Evolutionary conservation across 2,797 vertebrate genomes (phyloP), one percentile per base, ranked within the genome.

Genomic region (Mareca strepera): DNA sequence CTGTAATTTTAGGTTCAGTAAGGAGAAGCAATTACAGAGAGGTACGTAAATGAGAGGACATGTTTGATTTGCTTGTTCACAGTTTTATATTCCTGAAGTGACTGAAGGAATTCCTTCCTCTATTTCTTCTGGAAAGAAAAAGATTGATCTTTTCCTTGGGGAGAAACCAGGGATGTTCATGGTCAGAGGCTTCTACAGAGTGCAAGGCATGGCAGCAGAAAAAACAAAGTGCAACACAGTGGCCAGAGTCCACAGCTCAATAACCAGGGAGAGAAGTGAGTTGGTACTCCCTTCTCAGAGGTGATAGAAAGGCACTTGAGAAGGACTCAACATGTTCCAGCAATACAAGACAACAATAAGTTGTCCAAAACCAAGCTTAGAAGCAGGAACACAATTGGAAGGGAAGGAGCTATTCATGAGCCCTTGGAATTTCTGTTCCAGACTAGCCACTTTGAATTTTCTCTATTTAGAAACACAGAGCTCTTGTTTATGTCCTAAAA

Each of bases 161-260:
- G 77, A 75, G 15, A 21, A 82, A 37, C 67, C 37, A 33, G 58
- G 68, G 15, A 52, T 82, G 68, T 37, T 86, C 46, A 70, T 76
- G 62, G 59, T 21, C 20, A 59, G 29, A 80, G 17, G 20, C 14
- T 90, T 28, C 69, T 28, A 22, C 18, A 50, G 13, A 37, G 52
- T 5, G 5, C 17, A 60, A 66, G n/a, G n/a, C 55, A 63, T 0
- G 5, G 41, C 62, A 78, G 60, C 18, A 78, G 56, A 50, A 69
- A 46, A 1, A 0, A 14, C 1, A 0, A 62, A 56, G 60, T 55
- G 28, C 68, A 25, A n/a, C 9, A 8, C 22, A 39, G 13, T 3
- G 4, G 31, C 21, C 37, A 62, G 56, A 63, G 52, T 22, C n/a
- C 62, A 25, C 2, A 52, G 52, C 22, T 74, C 29, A 43, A 14